phyloP scores from a whole-genome alignment of 2,797 vertebrate genomes.

The Monodelphis domestica region DNA sequence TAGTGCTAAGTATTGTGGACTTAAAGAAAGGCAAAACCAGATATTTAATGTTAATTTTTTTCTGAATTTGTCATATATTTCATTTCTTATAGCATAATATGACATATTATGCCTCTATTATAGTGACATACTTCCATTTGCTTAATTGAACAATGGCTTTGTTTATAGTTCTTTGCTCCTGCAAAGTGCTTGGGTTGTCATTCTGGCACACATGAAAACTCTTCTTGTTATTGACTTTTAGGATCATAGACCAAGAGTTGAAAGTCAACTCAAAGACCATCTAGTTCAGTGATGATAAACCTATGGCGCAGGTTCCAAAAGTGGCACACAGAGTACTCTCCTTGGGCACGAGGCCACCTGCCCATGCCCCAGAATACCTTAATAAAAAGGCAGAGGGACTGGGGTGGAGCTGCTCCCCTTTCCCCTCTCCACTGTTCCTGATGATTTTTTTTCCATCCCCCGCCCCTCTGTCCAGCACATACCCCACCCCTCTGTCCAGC shows the following conservation, averaged over 20 bases:
- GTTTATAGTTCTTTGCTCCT: neutral
- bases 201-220: neutral
- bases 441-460: too few relatives aligned
- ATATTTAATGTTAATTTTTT: neutral
- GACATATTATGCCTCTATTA: neutral
- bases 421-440: too few relatives aligned
- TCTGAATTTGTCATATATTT: neutral
- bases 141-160: neutral
- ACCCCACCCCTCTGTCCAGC: too few relatives aligned
- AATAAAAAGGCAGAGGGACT: too few relatives aligned
- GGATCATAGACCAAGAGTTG: neutral
- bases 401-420: too few relatives aligned
- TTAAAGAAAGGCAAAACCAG: neutral
- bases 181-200: neutral
- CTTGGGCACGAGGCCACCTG: too few relatives aligned
- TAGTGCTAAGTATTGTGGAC: neutral
- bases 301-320: too few relatives aligned
- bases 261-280: neutral
- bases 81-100: neutral
- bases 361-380: too few relatives aligned
- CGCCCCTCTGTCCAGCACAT: too few relatives aligned
- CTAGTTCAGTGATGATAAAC: too few relatives aligned
- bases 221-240: neutral
- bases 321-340: too few relatives aligned
- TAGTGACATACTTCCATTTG: neutral